Evolutionary conservation across 2,888 invertebrate species (phyloP).

Genomic region (Chymomyza procnemis): DNA sequence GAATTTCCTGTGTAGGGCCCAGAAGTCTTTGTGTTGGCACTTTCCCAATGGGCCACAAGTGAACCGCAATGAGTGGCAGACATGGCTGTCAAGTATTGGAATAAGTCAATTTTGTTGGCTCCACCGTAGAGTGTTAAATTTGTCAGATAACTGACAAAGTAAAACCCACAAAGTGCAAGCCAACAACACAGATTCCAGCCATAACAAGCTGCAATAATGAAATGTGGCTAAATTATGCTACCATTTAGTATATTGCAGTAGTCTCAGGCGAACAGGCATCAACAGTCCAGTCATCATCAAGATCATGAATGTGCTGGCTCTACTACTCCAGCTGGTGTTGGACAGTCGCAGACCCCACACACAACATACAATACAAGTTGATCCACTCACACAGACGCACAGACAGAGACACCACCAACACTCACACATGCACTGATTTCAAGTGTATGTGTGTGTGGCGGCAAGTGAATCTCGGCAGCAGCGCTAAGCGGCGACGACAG

Average conservation of each 20-base stretch:
- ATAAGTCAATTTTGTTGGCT: conserved; percentile 42
- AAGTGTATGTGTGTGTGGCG: not conserved
- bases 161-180: conserved; percentile 62
- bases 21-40: conserved; percentile 25
- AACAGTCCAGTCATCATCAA: conserved; percentile 35
- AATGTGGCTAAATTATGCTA: conserved; percentile 64
- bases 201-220: conserved; percentile 63
- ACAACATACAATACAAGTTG: conserved; percentile 42
- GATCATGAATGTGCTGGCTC: conserved; percentile 28
- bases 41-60: conserved; percentile 24
- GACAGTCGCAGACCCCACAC: conserved; percentile 52
- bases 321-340: not conserved
- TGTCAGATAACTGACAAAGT: conserved; percentile 50
- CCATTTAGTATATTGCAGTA: not conserved
- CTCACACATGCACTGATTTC: conserved; percentile 21
- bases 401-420: conserved; percentile 23
- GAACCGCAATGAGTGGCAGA: not conserved
- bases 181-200: conserved; percentile 48
- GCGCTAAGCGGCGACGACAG: conserved; percentile 21
- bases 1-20: conserved; percentile 42
- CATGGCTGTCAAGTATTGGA: conserved; percentile 19
- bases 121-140: conserved; percentile 35
- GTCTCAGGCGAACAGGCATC: no score
- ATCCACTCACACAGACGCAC: conserved; percentile 11
- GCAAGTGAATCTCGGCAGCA: conserved; percentile 22